Percentiles rank a stretch among this genome's conserved stretches.
These are phyloP conservation scores for Boloria selene DNA, from an alignment of 2,888 invertebrate genomes.

Conservation along the genomic window DNA sequence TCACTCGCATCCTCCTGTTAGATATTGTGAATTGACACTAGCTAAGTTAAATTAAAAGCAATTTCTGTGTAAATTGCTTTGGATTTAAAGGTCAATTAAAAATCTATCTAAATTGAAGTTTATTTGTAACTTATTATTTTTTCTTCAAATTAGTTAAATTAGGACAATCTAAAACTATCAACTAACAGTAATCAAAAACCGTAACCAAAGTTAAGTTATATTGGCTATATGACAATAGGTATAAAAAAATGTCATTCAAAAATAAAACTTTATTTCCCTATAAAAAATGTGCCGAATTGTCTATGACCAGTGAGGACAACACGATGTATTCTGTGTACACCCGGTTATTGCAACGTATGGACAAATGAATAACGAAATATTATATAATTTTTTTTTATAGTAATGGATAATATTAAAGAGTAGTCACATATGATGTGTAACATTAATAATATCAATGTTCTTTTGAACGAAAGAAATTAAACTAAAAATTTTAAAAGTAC, in stretches of 20 bases:
- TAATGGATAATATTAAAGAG: background rate
- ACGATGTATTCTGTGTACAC: slow-evolving; percentile 39
- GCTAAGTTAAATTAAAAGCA: slow-evolving; percentile 23
- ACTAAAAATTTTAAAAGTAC: too few species aligned
- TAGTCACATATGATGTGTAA: too few species aligned
- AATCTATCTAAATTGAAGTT: background rate
- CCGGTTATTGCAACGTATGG: slow-evolving; percentile 21
- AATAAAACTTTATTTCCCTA: slow-evolving; percentile 15
- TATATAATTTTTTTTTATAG: background rate
- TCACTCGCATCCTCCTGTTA: slow-evolving; percentile 77
- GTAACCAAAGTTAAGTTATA: slow-evolving; percentile 2
- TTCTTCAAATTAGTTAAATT: background rate
- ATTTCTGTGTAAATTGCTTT: slow-evolving; percentile 14
- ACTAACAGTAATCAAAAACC: background rate
- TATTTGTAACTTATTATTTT: background rate
- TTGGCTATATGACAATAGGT: slow-evolving; percentile 21
- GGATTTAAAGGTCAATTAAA: background rate
- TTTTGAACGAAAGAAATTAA: too few species aligned
- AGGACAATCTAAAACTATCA: slow-evolving; percentile 4
- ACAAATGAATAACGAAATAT: slow-evolving; percentile 26
- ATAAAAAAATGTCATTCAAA: slow-evolving; percentile 2
- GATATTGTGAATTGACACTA: slow-evolving; percentile 65
- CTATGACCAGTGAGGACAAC: slow-evolving; percentile 74
- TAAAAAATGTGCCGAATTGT: slow-evolving; percentile 55
- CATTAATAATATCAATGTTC: too few species aligned